Conservation (phyloP, 2,797 vertebrate genomes). For the Hypotaenidia okinawae region DNA sequence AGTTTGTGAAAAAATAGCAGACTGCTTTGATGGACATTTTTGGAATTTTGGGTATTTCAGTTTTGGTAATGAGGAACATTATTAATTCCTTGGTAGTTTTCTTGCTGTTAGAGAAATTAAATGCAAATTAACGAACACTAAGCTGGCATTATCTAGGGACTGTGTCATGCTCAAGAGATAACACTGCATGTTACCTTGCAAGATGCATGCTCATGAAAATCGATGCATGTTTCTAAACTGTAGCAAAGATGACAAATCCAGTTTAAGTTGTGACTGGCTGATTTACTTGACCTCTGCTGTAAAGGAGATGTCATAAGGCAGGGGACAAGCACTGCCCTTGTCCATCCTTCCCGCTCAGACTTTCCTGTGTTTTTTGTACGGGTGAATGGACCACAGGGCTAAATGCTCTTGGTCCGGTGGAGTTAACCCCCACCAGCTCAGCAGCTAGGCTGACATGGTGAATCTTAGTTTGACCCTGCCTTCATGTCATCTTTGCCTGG, state of each 20-base stretch:
- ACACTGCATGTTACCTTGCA: neutral
- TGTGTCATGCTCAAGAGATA: neutral
- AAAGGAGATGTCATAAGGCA: neutral
- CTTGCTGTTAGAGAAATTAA: neutral
- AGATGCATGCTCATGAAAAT: neutral
- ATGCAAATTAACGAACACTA: neutral
- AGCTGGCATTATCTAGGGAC: neutral
- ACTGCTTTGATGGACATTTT: neutral
- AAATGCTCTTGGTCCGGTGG: neutral
- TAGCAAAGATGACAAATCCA: neutral
- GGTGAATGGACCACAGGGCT: accelerated
- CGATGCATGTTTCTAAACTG: neutral
- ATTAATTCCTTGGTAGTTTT: neutral
- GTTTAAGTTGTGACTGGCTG: neutral
- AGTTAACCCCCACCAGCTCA: neutral
- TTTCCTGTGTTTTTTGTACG: neutral
- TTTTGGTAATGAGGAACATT: neutral
- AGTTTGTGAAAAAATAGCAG: neutral
- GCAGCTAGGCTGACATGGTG: neutral
- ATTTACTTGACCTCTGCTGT: neutral
- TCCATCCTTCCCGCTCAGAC: neutral
- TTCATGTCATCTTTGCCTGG: neutral
- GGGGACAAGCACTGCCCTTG: neutral
- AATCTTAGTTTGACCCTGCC: neutral
- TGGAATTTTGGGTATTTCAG: neutral